phyloP scores from a whole-genome alignment of 2,888 invertebrate species.

The Scaptodrosophila latifasciaeformis region DNA sequence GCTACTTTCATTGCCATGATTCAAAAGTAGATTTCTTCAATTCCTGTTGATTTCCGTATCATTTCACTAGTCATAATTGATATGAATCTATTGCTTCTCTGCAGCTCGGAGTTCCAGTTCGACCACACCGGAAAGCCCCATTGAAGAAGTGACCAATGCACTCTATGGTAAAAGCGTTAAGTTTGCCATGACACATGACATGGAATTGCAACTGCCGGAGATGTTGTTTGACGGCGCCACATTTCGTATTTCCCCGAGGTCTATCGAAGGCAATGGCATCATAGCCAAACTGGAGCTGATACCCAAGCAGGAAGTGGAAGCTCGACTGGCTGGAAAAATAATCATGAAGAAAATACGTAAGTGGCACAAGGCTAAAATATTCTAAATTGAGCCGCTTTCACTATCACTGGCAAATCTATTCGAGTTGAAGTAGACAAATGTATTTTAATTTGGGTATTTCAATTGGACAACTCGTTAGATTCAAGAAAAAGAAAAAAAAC shows the following conservation, averaged over 20 bases:
- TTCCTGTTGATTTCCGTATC: conserved; percentile 4
- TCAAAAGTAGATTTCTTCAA: too few species aligned
- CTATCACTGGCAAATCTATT: conserved; percentile 4
- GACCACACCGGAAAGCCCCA: conserved; percentile 77
- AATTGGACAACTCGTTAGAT: conserved; percentile 13
- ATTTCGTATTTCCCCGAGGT: conserved; percentile 83
- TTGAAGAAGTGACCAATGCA: conserved; percentile 85
- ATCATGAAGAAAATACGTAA: conserved; percentile 76
- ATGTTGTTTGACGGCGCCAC: conserved; percentile 84
- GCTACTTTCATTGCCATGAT: neutral
- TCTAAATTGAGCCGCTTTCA: conserved; percentile 28
- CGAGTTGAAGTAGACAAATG: neutral
- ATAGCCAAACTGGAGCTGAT: conserved; percentile 84
- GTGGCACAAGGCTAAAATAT: conserved; percentile 35
- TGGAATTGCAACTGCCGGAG: conserved; percentile 83
- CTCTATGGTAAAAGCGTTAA: conserved; percentile 82
- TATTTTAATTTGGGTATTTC: conserved; percentile 15
- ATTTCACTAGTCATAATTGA: conserved; percentile 13
- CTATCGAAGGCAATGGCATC: conserved; percentile 84
- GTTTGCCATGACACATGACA: conserved; percentile 86
- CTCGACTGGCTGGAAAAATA: conserved; percentile 78
- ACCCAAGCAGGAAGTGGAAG: conserved; percentile 76
- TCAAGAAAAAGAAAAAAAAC: too few species aligned
- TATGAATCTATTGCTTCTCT: neutral
- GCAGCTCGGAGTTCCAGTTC: too few species aligned